Conservation (phyloP, 2,888 invertebrate genomes). For the Netelia inedita region DNA sequence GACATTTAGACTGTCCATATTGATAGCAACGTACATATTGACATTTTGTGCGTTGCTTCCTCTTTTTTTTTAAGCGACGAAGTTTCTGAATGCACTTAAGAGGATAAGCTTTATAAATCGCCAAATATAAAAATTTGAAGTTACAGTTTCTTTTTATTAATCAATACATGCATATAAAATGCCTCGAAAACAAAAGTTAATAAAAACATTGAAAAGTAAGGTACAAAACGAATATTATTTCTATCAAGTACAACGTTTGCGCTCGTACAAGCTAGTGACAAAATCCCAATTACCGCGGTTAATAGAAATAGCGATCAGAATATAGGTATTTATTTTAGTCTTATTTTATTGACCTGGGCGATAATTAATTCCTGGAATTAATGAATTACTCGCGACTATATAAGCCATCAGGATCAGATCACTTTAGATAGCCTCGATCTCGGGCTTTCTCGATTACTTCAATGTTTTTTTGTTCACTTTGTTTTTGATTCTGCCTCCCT, state of each 20-base stretch:
- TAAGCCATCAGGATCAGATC: constrained; percentile 30
- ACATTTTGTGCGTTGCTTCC: no score
- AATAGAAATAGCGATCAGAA: not conserved
- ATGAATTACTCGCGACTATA: constrained; percentile 48
- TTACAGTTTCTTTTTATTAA: no score
- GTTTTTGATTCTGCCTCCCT: constrained; percentile 15
- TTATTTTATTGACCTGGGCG: not conserved
- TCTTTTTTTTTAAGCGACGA: no score
- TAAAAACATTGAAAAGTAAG: no score
- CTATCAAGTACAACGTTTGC: not conserved
- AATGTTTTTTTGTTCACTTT: not conserved
- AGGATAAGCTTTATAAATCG: no score
- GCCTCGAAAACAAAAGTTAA: no score
- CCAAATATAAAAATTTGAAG: no score
- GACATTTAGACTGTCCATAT: no score
- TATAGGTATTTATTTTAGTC: not conserved
- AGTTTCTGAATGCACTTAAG: no score
- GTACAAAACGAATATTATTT: no score
- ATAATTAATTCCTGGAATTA: constrained; percentile 41
- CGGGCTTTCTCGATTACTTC: not conserved
- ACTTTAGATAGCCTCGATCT: constrained; percentile 22
- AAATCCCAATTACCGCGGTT: not conserved
- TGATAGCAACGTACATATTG: no score
- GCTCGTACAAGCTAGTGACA: not conserved
- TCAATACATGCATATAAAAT: no score